phyloP scores from a whole-genome alignment of 2,888 invertebrate species.

The Exocentrus adspersus region DNA sequence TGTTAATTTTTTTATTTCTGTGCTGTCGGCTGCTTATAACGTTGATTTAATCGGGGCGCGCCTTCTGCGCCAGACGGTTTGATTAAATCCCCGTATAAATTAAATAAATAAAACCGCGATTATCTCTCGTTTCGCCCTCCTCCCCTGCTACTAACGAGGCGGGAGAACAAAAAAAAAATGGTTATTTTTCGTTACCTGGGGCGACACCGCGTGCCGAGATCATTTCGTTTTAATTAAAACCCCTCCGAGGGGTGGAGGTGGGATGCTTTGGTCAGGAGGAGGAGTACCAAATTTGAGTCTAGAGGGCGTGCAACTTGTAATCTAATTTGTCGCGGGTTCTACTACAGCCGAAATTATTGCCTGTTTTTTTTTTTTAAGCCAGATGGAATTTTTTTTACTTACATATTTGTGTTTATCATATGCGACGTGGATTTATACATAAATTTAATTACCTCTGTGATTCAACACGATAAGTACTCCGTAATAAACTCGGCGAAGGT shows the following conservation, averaged over 20 bases:
- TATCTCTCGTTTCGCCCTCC: neutral
- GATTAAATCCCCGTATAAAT: neutral
- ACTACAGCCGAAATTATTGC: no score
- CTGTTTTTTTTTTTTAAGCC: no score
- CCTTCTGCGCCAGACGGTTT: neutral
- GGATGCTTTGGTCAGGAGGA: no score
- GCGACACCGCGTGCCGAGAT: neutral
- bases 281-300: constrained; percentile 4
- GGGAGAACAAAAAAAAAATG: constrained; percentile 1
- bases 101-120: constrained; percentile 2
- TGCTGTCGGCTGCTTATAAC: neutral
- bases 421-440: neutral
- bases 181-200: constrained; percentile 3
- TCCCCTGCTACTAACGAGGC: no score
- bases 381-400: no score
- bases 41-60: neutral
- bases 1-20: neutral
- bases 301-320: neutral
- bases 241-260: no score
- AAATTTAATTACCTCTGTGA: constrained; percentile 1
- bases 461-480: neutral
- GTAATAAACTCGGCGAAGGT: neutral
- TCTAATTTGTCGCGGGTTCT: neutral
- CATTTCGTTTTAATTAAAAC: constrained; percentile 6
- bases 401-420: no score